phyloP scores from a whole-genome alignment of 2,797 vertebrate species.

The Carduelis carduelis region DNA sequence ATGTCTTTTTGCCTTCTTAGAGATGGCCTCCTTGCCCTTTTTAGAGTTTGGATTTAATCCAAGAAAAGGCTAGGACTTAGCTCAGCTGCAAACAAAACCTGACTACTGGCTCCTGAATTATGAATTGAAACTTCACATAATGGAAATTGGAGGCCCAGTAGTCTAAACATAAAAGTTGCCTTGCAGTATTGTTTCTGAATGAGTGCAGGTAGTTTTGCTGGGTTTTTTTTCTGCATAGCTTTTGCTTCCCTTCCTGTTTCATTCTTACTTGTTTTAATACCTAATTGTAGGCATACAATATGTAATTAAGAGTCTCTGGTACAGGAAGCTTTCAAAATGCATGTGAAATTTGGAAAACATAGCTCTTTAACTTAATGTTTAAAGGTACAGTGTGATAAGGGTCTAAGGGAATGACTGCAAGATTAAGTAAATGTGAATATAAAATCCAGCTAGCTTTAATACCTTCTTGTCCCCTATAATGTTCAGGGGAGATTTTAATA shows the following conservation, averaged over 20 bases:
- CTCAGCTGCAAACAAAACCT: background rate
- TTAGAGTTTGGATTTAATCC: background rate
- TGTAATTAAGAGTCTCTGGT: background rate
- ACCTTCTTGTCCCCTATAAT: background rate
- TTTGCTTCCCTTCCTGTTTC: conserved; percentile 21
- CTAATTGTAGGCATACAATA: conserved; percentile 12
- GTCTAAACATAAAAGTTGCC: background rate
- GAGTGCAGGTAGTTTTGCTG: background rate
- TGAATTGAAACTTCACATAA: conserved; percentile 4
- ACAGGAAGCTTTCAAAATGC: background rate
- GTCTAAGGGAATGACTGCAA: background rate
- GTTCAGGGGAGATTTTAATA: background rate
- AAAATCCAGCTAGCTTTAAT: background rate
- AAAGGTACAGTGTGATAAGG: background rate
- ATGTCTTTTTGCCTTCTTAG: background rate
- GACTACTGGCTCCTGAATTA: background rate
- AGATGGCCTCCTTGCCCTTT: background rate
- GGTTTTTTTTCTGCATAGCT: background rate
- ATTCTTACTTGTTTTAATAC: conserved; percentile 17
- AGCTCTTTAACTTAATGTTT: background rate
- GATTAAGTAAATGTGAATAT: background rate
- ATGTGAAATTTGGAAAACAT: background rate
- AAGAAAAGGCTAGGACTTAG: background rate
- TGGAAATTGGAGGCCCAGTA: background rate
- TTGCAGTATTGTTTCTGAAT: background rate